Base-by-base conservation (phyloP, 2,888 invertebrate genomes). In the Agriotes lineatus region DNA sequence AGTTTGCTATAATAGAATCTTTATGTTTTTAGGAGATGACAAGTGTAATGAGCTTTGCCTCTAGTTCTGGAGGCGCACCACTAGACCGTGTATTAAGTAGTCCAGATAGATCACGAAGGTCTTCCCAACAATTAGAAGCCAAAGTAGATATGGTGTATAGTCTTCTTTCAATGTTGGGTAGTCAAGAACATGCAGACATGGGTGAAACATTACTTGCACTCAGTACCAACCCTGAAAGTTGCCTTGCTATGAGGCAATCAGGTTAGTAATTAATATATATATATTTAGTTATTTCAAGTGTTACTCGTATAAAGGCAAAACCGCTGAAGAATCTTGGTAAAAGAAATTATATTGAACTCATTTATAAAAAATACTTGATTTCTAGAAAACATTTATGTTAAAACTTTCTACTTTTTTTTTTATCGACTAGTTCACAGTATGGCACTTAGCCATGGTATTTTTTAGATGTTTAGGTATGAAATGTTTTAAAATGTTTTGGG, bases 111-210 rank as follows among this genome's bases (percentile, higher is more conserved):
- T 78, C 79, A 20, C 79, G 81, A 67, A 75, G 82, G 70, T 82
- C 82, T 63, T 82, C 82, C 60, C 88, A 91, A 67, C 90, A 91
- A 78, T 82, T 93, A 74, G 91, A 91, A 79, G 90, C 93, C 56
- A 95, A 96, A 88, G 95, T 96, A 78, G 97, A 97, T 84, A 96
- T 97, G 85, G 96, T 98, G 0, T 96, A 96, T 85, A 96, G 96
- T 59, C 85, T 98, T 74, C 87, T 98, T 69, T 94, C 96, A 0
- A 94, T 97, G 90, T 84, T 92, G 74, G 95, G 95, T 16, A 93
- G 94, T 63, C 94, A 96, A 78, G 95, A 96, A 82, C 93, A 95
- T 22, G 92, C 95, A 73, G 93, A 94, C 79, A 94, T 96, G 89
- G 94, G 96, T 67, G 92, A 93, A 69, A 96, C 96, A 14, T 87